phyloP scores from a whole-genome alignment of 2,797 vertebrate genomes.

The Crocidura indochinensis region DNA sequence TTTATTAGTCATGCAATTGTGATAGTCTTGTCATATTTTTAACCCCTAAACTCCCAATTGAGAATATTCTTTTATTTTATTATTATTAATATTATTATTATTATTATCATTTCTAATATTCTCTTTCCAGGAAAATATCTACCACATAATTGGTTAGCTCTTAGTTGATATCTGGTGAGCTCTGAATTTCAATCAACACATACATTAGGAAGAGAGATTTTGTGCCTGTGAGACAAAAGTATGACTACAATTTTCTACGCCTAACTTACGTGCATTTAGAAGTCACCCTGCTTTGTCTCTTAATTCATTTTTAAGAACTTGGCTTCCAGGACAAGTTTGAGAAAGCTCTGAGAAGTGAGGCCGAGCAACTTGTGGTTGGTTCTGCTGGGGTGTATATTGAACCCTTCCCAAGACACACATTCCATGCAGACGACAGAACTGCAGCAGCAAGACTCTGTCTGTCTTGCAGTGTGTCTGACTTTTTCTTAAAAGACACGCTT shows the following conservation, averaged over 20 bases:
- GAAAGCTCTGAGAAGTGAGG: not conserved
- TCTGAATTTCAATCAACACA: constrained; percentile 28
- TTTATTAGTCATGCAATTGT: constrained; percentile 44
- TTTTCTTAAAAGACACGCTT: no score
- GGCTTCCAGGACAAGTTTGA: not conserved
- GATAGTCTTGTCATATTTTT: constrained; percentile 24
- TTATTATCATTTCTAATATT: not conserved
- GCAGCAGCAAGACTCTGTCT: not conserved
- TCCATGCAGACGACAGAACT: not conserved
- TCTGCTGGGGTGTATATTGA: not conserved
- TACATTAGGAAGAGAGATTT: not conserved
- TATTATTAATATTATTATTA: no score
- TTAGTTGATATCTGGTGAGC: not conserved
- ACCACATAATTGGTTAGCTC: not conserved
- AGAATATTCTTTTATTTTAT: not conserved
- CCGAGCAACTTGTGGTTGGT: not conserved
- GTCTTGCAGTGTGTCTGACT: not conserved
- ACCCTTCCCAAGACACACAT: not conserved
- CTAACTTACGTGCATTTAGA: not conserved
- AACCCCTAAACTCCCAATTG: not conserved
- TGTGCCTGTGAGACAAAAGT: not conserved
- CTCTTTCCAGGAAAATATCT: not conserved
- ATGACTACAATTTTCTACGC: constrained; percentile 30
- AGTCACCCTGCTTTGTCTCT: not conserved
- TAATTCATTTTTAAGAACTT: not conserved